Conservation (phyloP, 1,140 invertebrate species). For the Acromyrmex heyeri region DNA sequence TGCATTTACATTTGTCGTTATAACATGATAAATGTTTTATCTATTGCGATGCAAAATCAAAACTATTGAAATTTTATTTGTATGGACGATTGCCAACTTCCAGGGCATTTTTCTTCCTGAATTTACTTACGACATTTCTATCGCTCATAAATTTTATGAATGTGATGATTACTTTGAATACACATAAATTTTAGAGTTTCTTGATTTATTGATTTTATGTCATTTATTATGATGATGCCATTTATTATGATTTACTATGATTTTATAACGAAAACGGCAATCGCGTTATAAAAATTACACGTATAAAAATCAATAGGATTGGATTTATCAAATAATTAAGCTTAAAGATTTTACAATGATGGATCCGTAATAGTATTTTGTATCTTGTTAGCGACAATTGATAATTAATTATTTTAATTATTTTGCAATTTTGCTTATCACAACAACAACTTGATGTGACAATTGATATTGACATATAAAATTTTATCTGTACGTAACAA, state of each 20-base stretch:
- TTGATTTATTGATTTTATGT: constrained; percentile 9
- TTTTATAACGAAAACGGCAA: neutral
- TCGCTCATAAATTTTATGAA: constrained; percentile 12
- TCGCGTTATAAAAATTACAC: neutral
- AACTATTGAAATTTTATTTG: neutral
- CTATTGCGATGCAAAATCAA: neutral
- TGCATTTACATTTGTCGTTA: neutral
- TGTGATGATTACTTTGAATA: constrained; percentile 13
- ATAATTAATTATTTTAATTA: constrained; percentile 1
- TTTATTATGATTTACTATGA: neutral
- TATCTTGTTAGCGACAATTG: neutral
- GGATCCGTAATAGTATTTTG: neutral
- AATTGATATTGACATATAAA: neutral
- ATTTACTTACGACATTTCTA: neutral
- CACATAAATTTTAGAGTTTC: constrained; percentile 3
- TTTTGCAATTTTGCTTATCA: constrained; percentile 10
- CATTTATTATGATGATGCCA: neutral
- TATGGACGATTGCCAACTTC: constrained; percentile 30
- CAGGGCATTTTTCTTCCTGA: constrained; percentile 5
- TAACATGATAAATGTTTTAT: constrained; percentile 8
- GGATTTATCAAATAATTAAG: neutral
- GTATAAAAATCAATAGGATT: neutral
- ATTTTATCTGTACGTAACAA: neutral
- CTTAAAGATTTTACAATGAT: neutral
- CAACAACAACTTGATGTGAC: neutral